phyloP scores from a whole-genome alignment of 2,797 vertebrate species.

The Rhadinocentrus ornatus region DNA sequence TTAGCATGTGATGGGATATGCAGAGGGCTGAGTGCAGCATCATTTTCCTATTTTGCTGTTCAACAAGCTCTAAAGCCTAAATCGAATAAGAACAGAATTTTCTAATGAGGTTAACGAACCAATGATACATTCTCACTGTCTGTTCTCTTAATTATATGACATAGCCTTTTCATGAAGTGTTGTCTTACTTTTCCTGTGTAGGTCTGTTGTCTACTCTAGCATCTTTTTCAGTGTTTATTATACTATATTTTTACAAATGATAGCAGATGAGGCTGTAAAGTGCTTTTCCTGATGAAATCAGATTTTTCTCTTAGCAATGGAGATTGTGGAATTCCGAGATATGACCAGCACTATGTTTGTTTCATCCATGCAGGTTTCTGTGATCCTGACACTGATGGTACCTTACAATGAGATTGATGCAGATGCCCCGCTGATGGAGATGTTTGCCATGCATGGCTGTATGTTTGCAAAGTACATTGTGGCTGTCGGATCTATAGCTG shows the following conservation, averaged over 20 bases:
- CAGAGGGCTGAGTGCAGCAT: background rate
- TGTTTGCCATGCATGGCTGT: constrained; percentile 92
- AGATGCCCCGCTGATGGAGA: constrained; percentile 97
- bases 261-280: background rate
- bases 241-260: background rate
- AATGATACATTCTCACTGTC: background rate
- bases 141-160: no score
- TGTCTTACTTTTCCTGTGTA: background rate
- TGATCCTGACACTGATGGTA: constrained; percentile 97
- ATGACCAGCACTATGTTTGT: constrained; percentile 2
- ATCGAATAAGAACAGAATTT: no score
- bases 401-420: constrained; percentile 92
- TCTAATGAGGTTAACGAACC: background rate
- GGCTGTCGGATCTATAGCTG: constrained; percentile 94
- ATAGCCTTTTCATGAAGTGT: background rate
- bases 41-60: background rate
- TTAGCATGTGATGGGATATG: constrained; percentile 21
- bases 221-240: background rate
- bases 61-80: background rate
- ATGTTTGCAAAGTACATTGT: constrained; percentile 94
- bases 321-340: background rate
- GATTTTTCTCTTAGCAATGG: background rate
- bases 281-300: background rate
- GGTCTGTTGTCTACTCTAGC: background rate
- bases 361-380: constrained; percentile 86